Conservation (phyloP, 92 coral and sea anemone species). For the Virgularia gustaviana region DNA sequence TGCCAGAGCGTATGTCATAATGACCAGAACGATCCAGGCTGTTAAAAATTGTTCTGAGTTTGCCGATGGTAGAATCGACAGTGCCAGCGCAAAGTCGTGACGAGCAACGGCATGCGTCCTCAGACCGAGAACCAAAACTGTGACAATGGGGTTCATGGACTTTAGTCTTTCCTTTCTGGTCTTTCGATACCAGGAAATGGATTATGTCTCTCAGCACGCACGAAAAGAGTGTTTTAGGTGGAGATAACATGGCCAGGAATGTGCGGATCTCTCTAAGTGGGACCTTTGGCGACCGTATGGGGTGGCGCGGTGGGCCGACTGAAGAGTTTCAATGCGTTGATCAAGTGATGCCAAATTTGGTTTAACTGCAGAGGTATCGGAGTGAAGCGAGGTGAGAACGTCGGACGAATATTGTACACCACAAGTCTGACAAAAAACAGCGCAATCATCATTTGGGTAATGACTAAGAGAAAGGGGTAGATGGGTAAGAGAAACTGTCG, state of each 20-base stretch:
- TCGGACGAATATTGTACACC: not conserved
- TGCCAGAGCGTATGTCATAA: constrained; percentile 39
- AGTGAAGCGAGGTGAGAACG: not conserved
- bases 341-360: constrained; percentile 3
- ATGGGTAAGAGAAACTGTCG: not conserved
- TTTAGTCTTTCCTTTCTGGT: constrained; percentile 47
- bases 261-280: constrained; percentile 19
- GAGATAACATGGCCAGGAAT: constrained; percentile 16
- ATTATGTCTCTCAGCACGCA: constrained; percentile 44
- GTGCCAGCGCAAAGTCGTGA: constrained; percentile 60
- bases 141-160: constrained; percentile 32
- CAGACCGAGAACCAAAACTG: constrained; percentile 32
- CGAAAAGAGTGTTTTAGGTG: constrained; percentile 35
- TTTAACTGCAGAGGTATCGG: no score
- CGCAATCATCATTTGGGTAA: constrained; percentile 40
- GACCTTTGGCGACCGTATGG: constrained; percentile 35
- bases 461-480: not conserved
- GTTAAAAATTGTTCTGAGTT: constrained; percentile 40
- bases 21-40: constrained; percentile 43
- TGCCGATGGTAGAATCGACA: constrained; percentile 47
- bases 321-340: not conserved
- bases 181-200: constrained; percentile 53
- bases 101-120: constrained; percentile 50
- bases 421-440: constrained; percentile 8
- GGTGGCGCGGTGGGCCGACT: constrained; percentile 11